phyloP scores from a whole-genome alignment of 2,797 vertebrate genomes.

The Tadarida brasiliensis region DNA sequence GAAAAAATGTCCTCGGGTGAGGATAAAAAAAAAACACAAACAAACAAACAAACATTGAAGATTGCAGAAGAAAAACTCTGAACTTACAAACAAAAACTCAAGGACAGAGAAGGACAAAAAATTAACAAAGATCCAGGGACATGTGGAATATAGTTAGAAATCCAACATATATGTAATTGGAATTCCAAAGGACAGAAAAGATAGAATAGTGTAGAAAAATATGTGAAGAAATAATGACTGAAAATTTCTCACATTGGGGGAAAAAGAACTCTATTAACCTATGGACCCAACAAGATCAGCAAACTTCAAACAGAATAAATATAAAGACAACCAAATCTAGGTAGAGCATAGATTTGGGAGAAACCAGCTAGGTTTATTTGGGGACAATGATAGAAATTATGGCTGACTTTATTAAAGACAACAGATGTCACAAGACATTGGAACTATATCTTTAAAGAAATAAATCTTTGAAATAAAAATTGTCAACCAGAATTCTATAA shows the following conservation, averaged over 20 bases:
- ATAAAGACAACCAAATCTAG: not conserved
- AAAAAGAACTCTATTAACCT: not conserved
- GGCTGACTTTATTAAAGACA: not conserved
- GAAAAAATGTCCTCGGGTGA: no score
- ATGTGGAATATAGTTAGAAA: not conserved
- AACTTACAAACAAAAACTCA: constrained; percentile 38
- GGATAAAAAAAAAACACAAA: no score
- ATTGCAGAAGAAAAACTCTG: not conserved
- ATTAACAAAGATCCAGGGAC: not conserved
- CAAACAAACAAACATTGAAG: not conserved
- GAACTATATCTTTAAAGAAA: constrained; percentile 3
- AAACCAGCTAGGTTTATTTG: no score
- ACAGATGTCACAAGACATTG: not conserved
- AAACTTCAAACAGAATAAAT: not conserved
- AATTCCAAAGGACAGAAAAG: not conserved
- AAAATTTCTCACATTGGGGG: not conserved
- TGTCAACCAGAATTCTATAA: not conserved
- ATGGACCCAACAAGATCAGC: not conserved
- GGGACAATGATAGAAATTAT: constrained; percentile 12
- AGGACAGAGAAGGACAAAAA: not conserved
- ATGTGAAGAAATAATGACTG: constrained; percentile 12
- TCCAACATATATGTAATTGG: not conserved
- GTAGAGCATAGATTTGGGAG: not conserved
- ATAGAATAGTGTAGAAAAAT: not conserved
- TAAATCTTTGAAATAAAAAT: not conserved